Conservation (phyloP, 2,797 vertebrate genomes). For the Pyrrhura leucotis region DNA sequence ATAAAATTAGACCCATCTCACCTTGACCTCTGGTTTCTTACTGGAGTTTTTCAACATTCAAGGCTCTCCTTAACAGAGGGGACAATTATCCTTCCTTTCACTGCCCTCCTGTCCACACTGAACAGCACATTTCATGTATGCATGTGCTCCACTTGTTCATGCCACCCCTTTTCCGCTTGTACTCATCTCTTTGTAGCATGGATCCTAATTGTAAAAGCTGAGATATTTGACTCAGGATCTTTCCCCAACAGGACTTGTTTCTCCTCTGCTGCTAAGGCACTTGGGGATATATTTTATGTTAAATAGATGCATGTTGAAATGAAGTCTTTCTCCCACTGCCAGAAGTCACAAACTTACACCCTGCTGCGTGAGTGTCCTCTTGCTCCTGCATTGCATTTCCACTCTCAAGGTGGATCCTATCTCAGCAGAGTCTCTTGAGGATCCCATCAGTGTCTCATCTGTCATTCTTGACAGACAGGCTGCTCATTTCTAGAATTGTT, state of each 20-base stretch:
- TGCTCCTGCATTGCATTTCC: neutral
- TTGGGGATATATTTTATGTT: neutral
- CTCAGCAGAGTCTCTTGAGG: neutral
- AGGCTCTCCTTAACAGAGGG: neutral
- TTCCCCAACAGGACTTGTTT: neutral
- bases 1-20: neutral
- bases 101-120: neutral
- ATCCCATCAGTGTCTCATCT: neutral
- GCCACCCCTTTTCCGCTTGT: neutral
- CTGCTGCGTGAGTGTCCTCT: neutral
- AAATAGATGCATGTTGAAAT: neutral
- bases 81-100: neutral
- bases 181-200: neutral
- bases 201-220: neutral
- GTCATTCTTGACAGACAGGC: neutral
- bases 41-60: neutral
- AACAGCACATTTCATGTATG: neutral
- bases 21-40: neutral
- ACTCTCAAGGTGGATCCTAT: neutral
- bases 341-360: neutral
- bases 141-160: neutral
- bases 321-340: neutral
- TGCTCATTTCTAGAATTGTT: neutral
- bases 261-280: neutral
- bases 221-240: neutral